Evolutionary conservation across 2,797 vertebrate species (phyloP).

Genomic region (Chiroxiphia lanceolata): DNA sequence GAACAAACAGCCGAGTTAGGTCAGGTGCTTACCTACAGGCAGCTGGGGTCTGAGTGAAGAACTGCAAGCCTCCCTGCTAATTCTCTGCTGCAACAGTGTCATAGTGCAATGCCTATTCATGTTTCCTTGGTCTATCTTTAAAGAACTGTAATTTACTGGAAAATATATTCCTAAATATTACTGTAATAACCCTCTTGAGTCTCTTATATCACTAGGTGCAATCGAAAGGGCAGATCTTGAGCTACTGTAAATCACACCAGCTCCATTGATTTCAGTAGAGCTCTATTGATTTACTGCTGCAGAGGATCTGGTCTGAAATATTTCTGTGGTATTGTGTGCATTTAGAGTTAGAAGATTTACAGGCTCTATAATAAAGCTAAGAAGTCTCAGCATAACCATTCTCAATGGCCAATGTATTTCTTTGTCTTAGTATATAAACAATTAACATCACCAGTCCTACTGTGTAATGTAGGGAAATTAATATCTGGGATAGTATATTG

Average conservation of each 20-base stretch:
- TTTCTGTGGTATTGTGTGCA: neutral
- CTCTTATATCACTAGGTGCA: neutral
- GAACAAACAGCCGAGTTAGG: neutral
- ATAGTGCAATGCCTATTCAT: neutral
- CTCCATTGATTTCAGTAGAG: constrained; percentile 51
- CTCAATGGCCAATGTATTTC: neutral
- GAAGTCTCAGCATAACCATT: neutral
- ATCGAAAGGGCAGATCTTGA: constrained; percentile 55
- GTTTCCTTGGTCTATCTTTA: constrained; percentile 11
- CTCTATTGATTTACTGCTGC: constrained; percentile 56
- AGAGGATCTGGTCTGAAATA: constrained; percentile 43
- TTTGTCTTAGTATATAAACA: neutral
- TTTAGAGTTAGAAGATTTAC: constrained; percentile 33
- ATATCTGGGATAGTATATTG: neutral
- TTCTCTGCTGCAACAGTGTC: neutral
- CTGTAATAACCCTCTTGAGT: constrained; percentile 49
- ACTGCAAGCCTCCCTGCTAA: neutral
- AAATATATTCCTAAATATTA: constrained; percentile 58
- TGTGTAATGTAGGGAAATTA: neutral
- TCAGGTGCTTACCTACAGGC: neutral
- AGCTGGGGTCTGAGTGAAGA: neutral
- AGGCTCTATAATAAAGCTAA: neutral
- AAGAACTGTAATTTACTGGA: constrained; percentile 48
- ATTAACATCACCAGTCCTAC: neutral
- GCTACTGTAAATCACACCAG: constrained; percentile 33